Conservation (phyloP, 2,797 vertebrate genomes). For the Zalophus californianus region DNA sequence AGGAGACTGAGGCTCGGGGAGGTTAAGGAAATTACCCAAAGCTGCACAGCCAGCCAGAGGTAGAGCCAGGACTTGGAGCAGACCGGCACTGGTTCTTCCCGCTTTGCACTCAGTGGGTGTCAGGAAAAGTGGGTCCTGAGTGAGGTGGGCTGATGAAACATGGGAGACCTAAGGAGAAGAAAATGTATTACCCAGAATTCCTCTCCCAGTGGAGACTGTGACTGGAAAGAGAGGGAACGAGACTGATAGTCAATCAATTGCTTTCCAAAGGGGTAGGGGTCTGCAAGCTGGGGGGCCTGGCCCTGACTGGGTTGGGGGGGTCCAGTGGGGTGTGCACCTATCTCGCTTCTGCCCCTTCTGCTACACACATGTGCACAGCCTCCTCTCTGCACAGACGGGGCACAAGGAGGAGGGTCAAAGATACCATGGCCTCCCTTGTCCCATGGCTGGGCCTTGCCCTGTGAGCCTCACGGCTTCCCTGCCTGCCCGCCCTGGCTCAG, state of each 20-base stretch:
- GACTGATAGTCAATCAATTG: neutral
- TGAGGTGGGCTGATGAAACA: neutral
- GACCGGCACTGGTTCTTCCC: neutral
- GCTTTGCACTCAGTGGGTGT: neutral
- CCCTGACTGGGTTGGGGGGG: neutral
- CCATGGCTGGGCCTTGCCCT: neutral
- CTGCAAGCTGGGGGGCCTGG: neutral
- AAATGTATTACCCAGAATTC: constrained; percentile 35
- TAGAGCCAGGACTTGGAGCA: neutral
- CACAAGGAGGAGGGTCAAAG: neutral
- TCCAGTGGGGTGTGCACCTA: neutral
- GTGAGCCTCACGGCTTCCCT: neutral
- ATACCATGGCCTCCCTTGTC: neutral
- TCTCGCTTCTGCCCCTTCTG: neutral
- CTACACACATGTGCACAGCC: neutral
- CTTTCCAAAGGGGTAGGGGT: neutral
- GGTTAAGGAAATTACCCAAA: neutral
- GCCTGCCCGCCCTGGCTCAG: constrained; percentile 79
- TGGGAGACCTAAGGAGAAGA: neutral
- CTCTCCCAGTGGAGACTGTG: neutral
- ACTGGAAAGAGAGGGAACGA: neutral
- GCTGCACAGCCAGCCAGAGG: neutral
- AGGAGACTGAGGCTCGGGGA: neutral
- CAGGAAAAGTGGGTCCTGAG: neutral
- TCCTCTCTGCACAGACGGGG: neutral